Percentiles rank a stretch among this genome's conserved stretches.
These are phyloP conservation scores for Odocoileus hemionus DNA, from an alignment of 2,113 vertebrate genomes.

Conservation along the genomic window DNA sequence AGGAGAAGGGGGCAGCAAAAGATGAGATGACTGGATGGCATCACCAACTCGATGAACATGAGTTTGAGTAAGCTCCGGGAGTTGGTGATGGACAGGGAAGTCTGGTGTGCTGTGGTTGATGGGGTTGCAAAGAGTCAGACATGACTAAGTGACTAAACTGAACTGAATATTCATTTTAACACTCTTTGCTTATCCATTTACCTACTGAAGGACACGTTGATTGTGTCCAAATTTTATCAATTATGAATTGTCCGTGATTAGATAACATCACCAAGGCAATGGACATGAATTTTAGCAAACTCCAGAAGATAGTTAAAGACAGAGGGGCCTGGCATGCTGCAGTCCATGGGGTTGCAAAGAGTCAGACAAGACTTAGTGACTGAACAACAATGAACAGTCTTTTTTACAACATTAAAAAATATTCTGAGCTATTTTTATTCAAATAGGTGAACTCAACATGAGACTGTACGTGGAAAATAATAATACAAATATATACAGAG, in stretches of 20 bases:
- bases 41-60: background rate
- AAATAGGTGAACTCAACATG: background rate
- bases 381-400: background rate
- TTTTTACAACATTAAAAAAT: background rate
- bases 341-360: background rate
- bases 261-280: background rate
- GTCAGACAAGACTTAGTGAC: background rate
- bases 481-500: background rate
- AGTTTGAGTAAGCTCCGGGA: background rate
- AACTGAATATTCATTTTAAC: background rate
- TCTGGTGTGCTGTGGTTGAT: background rate
- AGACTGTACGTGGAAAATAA: background rate
- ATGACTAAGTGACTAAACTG: background rate
- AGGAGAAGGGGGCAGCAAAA: background rate
- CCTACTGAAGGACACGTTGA: background rate
- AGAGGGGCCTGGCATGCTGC: background rate
- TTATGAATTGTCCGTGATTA: background rate
- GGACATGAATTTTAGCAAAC: background rate
- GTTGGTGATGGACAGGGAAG: background rate
- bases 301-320: background rate
- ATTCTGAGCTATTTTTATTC: background rate
- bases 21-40: background rate
- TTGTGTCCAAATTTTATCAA: background rate
- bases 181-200: background rate
- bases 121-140: background rate